Base-by-base conservation (phyloP, 2,113 vertebrate species). In the Vombatus ursinus region DNA sequence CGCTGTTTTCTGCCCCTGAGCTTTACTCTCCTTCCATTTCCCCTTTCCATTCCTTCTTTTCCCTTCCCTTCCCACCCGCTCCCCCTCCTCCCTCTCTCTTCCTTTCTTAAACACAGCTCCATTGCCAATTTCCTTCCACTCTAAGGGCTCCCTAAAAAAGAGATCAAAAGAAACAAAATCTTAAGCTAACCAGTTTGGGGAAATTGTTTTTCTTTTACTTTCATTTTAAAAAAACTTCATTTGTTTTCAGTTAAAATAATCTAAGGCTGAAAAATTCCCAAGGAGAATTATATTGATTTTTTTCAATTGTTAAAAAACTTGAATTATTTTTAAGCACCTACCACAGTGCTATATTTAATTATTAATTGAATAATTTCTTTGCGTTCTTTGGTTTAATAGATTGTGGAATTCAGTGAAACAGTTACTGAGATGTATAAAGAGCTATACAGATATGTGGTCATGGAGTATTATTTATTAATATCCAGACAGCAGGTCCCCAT, bases 61-160 rank as follows among this genome's bases (percentile, higher is more conserved):
- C 48, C 89, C 95, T 94, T 90, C 37, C 61, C 47, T 11, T 22
- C 44, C 92, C 44, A 53, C 47, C 89, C 50, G 50, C 68, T 54
- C 54, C 50, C 37, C 44, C 49, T 52, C 24, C 26, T 92, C 23
- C 84, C 23, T 90, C 44, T 1, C 52, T 24, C 92, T 93, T n/a
- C 44, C 90, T 97, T 95, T 91, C 4, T n/a, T 54, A 52, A 94
- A 95, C 16, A 44, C n/a, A 84, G 19, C 68, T 77, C 68, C 25
- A 50, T 97, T 91, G 52, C 84, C 84, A 95, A 50, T 19, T 47
- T 44, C 90, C 92, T 84, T 91, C 92, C 52, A 92, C n/a, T 92
- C 54, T 52, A 57, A 94, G 77, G 53, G 91, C 48, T 31, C 90
- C 57, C 57, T 14, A 12, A 68, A 37, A 95, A 93, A 93, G 48